Evolutionary conservation across 2,113 vertebrate species (phyloP).

Genomic region (Nothocercus julius): DNA sequence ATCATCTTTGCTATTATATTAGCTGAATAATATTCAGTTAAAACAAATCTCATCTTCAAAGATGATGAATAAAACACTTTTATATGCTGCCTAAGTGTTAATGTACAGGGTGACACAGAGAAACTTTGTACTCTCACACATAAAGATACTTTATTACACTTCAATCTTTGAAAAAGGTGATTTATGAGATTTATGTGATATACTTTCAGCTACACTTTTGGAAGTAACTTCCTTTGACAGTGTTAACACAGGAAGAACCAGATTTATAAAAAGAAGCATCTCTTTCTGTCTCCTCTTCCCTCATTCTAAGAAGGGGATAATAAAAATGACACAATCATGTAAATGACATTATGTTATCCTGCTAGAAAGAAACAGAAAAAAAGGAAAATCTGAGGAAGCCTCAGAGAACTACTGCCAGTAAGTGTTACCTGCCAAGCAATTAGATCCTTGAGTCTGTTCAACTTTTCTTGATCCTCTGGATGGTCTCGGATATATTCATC

Average conservation of each 20-base stretch:
- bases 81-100: neutral
- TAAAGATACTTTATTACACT: neutral
- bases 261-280: neutral
- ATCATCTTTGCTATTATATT: neutral
- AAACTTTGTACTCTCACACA: neutral
- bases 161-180: neutral
- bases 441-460: conserved; percentile 91
- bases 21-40: neutral
- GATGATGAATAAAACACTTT: neutral
- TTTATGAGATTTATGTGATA: neutral
- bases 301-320: neutral
- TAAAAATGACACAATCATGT: neutral
- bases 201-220: neutral
- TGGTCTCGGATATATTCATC: conserved; percentile 87
- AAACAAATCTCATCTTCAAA: neutral
- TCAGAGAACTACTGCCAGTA: neutral
- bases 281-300: neutral
- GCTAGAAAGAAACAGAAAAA: neutral
- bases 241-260: neutral
- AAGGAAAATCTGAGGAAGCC: neutral
- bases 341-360: neutral
- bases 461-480: conserved; percentile 90
- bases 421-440: conserved; percentile 97
- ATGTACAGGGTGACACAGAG: neutral
- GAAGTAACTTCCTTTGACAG: neutral